These are phyloP conservation scores for Sogatella furcifera DNA, from an alignment of 1,140 invertebrate species.

Conservation along the genomic window DNA sequence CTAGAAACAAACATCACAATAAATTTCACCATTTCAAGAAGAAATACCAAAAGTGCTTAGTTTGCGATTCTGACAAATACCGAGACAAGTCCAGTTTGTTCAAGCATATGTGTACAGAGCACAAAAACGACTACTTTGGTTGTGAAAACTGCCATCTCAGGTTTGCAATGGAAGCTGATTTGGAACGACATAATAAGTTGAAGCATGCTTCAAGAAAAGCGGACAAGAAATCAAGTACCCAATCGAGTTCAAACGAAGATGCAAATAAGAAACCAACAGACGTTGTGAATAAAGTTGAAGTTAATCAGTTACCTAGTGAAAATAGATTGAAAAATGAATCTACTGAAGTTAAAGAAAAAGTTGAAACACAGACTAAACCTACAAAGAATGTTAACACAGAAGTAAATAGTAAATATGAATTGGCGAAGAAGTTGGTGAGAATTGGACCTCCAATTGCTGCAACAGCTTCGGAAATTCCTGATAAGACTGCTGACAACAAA, in stretches of 20 bases:
- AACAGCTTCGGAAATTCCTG: background rate
- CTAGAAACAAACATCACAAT: conserved; percentile 20
- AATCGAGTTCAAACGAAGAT: background rate
- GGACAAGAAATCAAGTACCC: background rate
- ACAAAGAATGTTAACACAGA: no score
- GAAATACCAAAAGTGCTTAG: conserved; percentile 21
- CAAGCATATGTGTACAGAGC: conserved; percentile 19
- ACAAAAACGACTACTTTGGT: conserved; percentile 20
- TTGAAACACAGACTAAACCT: no score
- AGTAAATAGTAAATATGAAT: background rate
- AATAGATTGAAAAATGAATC: conserved; percentile 4
- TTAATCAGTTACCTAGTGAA: conserved; percentile 6
- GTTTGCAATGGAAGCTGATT: conserved; percentile 16
- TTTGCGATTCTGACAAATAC: conserved; percentile 20
- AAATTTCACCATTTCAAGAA: conserved; percentile 22
- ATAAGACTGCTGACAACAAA: conserved; percentile 1
- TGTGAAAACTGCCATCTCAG: conserved; percentile 24
- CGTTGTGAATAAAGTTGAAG: background rate
- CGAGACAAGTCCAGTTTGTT: conserved; percentile 19
- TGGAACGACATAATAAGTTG: conserved; percentile 16
- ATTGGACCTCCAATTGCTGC: background rate
- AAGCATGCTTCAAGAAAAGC: conserved; percentile 9
- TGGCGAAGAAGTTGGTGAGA: conserved; percentile 10
- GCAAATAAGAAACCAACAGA: background rate
- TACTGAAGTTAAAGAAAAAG: no score